Conservation (phyloP, 1,140 invertebrate species). For the Conus ventricosus region DNA sequence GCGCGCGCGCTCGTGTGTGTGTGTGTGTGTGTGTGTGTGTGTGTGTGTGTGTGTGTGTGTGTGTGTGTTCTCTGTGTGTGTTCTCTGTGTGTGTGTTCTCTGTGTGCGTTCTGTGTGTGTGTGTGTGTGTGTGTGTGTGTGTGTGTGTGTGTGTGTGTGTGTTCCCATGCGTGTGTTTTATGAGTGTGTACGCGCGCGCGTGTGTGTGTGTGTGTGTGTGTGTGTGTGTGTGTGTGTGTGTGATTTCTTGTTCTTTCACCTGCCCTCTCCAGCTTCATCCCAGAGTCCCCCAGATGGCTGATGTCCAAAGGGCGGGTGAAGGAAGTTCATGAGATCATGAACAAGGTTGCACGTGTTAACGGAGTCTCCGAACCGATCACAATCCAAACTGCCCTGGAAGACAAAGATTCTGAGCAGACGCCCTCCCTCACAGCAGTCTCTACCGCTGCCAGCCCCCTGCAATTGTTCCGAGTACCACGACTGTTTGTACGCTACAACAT, state of each 20-base stretch:
- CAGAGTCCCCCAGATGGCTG: slow-evolving; percentile 65
- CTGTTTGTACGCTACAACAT: slow-evolving; percentile 44
- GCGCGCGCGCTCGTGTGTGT: too few species aligned
- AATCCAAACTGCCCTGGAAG: too few species aligned
- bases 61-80: neutral
- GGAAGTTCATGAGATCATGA: slow-evolving; percentile 58
- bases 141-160: neutral
- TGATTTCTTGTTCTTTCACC: too few species aligned
- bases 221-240: too few species aligned
- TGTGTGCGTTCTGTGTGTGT: too few species aligned
- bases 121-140: too few species aligned
- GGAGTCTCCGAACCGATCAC: neutral
- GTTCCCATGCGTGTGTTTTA: neutral
- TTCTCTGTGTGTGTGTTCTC: too few species aligned
- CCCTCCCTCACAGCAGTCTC: neutral
- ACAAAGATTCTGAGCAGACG: neutral
- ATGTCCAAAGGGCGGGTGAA: slow-evolving; percentile 51
- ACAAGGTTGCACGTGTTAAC: slow-evolving; percentile 51
- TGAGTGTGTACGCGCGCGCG: neutral
- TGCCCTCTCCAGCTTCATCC: slow-evolving; percentile 52
- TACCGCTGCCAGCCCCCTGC: slow-evolving; percentile 38
- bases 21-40: too few species aligned
- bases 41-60: too few species aligned
- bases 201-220: neutral
- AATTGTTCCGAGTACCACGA: slow-evolving; percentile 37